These are phyloP conservation scores for Drepanosiphum platanoidis DNA, from an alignment of 2,888 invertebrate species.

Conservation along the genomic window DNA sequence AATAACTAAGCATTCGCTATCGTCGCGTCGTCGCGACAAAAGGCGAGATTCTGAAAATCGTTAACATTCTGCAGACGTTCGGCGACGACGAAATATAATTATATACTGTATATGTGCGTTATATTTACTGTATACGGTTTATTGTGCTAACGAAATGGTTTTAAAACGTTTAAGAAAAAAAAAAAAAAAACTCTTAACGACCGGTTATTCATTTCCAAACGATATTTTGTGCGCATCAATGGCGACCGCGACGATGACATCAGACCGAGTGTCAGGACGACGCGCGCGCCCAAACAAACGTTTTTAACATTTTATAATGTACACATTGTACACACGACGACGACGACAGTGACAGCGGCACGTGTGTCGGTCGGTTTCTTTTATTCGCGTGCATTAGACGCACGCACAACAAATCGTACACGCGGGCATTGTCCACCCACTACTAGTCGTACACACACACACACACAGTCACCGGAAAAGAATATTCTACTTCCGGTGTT, in stretches of 20 bases:
- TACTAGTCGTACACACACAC: neutral
- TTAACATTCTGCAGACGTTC: too few relatives aligned
- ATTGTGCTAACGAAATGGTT: too few relatives aligned
- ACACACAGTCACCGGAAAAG: neutral
- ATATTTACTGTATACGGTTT: too few relatives aligned
- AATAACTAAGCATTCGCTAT: too few relatives aligned
- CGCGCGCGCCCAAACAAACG: too few relatives aligned
- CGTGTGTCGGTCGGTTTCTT: neutral
- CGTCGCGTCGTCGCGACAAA: too few relatives aligned
- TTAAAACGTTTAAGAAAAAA: too few relatives aligned
- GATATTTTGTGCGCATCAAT: neutral
- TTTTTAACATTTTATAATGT: neutral
- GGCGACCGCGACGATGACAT: neutral
- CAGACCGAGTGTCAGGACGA: neutral
- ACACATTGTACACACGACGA: neutral
- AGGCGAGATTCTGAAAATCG: too few relatives aligned
- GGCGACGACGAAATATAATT: too few relatives aligned
- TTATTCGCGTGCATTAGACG: neutral
- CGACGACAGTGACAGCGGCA: neutral
- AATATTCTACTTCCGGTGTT: constrained; percentile 3
- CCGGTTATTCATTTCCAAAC: neutral
- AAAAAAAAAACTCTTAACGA: too few relatives aligned
- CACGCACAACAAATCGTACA: neutral
- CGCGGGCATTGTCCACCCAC: neutral
- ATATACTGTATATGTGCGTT: too few relatives aligned